Base-by-base conservation (phyloP, 2,797 vertebrate species). In the Poecilia gillii region DNA sequence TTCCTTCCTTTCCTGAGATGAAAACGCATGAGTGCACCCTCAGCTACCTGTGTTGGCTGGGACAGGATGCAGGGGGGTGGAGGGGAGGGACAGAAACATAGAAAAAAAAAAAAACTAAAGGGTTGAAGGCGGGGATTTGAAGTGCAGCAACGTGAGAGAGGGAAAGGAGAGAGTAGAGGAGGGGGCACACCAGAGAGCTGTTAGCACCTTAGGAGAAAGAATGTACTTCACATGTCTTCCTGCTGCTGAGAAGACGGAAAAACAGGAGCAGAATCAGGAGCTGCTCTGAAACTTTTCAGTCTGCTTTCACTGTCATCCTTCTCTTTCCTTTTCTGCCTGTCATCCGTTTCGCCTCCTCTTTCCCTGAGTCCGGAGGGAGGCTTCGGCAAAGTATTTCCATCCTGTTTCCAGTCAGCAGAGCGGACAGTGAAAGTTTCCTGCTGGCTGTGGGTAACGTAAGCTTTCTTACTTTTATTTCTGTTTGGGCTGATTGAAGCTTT, bases 121-220 rank as follows among this genome's bases (percentile, higher is more conserved):
- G 31, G 74, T 83, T 84, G 83, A 82, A 93, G 93, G 94, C 89
- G 89, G 91, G 78, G 89, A 92, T 89, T 93, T 43, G 16, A 64
- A 82, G 86, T 73, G 81, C 83, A 53, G 89, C 78, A 86, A 92
- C 85, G 90, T 82, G 78, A 84, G 88, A 84, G 81, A 87, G 86
- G 75, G 80, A 86, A 87, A 80, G 85, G 87, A 71, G 86, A 83
- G 90, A 84, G 90, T 71, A 77, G 80, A 39, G 31, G 59, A 36
- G 64, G 20, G 80, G 77, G 81, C 72, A 85, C 83, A 85, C 64
- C 8, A 83, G 90, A 91, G 92, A 90, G 90, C 88, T 92, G 90
- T 92, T 92, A 88, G 93, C 89, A 90, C 91, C 90, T 95, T 87
- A 86, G 84, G 85, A 93, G 90, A 91, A 90, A 92, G 92, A 95